Percentiles rank a stretch among this genome's conserved stretches.
These are phyloP conservation scores for Hippocampus zosterae DNA, from an alignment of 2,113 vertebrate species.

Conservation along the genomic window DNA sequence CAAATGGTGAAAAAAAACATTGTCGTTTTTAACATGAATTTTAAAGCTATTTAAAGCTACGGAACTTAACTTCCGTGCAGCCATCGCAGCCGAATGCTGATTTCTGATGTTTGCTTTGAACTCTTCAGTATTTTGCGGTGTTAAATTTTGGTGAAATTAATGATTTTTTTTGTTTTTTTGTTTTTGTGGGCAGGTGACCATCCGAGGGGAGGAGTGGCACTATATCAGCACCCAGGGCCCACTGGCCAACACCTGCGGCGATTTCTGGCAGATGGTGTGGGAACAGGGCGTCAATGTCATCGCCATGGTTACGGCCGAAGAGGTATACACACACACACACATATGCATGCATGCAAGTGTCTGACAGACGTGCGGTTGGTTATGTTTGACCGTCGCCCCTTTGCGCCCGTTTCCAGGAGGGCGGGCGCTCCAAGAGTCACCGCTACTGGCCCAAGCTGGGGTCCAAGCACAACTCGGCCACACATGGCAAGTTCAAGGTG, in stretches of 20 bases:
- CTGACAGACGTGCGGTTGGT: neutral
- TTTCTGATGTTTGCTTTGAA: too few relatives aligned
- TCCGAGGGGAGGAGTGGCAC: conserved; percentile 89
- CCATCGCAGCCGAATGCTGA: too few relatives aligned
- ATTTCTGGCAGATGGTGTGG: conserved; percentile 99
- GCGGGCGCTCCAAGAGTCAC: conserved; percentile 64
- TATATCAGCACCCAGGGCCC: conserved; percentile 94
- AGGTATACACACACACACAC: conserved; percentile 65
- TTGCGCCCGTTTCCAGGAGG: conserved; percentile 42
- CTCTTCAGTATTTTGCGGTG: too few relatives aligned
- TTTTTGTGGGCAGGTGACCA: conserved; percentile 74
- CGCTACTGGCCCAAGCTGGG: conserved; percentile 71
- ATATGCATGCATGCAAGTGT: neutral
- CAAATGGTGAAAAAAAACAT: too few relatives aligned
- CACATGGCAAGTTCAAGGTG: conserved; percentile 68
- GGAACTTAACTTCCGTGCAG: too few relatives aligned
- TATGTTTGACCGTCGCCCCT: neutral
- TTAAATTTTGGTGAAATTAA: too few relatives aligned
- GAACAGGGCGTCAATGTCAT: conserved; percentile 93
- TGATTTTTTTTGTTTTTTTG: too few relatives aligned
- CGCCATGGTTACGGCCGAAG: conserved; percentile 93
- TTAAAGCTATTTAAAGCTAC: too few relatives aligned
- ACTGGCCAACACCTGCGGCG: conserved; percentile 86
- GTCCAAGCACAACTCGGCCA: conserved; percentile 69
- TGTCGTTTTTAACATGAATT: too few relatives aligned